Evolutionary conservation across 1,140 invertebrate genomes (phyloP).

Genomic region (Tribolium madens): DNA sequence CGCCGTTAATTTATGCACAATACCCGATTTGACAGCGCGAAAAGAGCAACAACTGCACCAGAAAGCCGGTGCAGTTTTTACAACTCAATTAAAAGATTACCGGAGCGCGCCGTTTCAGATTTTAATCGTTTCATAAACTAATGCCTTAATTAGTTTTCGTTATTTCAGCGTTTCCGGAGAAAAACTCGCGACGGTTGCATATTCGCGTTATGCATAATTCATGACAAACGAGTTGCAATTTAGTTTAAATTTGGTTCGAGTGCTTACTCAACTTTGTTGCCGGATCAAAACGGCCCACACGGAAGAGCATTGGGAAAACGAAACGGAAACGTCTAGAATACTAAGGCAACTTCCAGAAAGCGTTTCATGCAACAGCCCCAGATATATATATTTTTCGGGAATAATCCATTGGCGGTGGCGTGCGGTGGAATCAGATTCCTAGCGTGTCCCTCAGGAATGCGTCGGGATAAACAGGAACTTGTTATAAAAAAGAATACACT

Average conservation of each 20-base stretch:
- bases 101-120: constrained; percentile 8
- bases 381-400: constrained; percentile 32
- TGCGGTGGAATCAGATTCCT: constrained; percentile 18
- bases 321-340: constrained; percentile 29
- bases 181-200: neutral
- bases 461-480: constrained; percentile 19
- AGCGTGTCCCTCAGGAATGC: constrained; percentile 5
- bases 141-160: constrained; percentile 27
- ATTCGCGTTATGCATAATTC: constrained; percentile 39
- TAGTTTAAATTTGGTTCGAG: constrained; percentile 37
- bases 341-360: neutral
- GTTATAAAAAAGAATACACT: constrained; percentile 29
- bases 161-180: constrained; percentile 3
- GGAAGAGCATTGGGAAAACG: constrained; percentile 29
- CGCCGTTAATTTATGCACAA: constrained; percentile 27
- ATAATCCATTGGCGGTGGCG: constrained; percentile 29
- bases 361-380: neutral
- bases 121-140: constrained; percentile 10
- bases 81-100: constrained; percentile 22
- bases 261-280: constrained; percentile 41
- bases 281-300: constrained; percentile 29
- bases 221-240: constrained; percentile 39
- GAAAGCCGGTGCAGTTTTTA: constrained; percentile 7
- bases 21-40: neutral
- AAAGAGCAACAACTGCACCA: constrained; percentile 14